phyloP scores from a whole-genome alignment of 2,888 invertebrate genomes.

The Teleiodes luculella region DNA sequence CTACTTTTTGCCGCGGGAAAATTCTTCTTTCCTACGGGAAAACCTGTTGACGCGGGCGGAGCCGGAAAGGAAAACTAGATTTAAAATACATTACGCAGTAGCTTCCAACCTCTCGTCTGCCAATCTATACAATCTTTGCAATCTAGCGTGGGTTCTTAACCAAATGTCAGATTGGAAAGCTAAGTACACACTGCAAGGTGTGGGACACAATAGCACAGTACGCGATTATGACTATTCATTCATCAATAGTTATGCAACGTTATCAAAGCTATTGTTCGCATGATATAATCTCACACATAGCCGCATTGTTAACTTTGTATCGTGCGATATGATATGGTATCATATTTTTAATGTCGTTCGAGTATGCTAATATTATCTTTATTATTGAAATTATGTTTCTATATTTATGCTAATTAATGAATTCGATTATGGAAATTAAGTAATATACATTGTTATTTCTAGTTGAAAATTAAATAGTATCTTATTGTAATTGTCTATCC shows the following conservation, averaged over 20 bases:
- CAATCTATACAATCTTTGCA: background rate
- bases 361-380: background rate
- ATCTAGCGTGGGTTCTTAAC: conserved; percentile 26
- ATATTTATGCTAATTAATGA: too few relatives aligned
- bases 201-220: background rate
- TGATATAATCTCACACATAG: conserved; percentile 16
- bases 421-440: too few relatives aligned
- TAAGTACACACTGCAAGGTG: background rate
- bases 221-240: conserved; percentile 11
- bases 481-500: too few relatives aligned
- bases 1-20: too few relatives aligned
- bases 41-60: too few relatives aligned
- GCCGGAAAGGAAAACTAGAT: too few relatives aligned
- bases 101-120: background rate
- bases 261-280: conserved; percentile 13
- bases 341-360: background rate
- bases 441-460: too few relatives aligned
- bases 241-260: conserved; percentile 17
- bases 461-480: too few relatives aligned
- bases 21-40: too few relatives aligned
- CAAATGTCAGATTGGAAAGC: conserved; percentile 49
- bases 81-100: too few relatives aligned
- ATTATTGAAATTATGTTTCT: background rate
- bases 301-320: background rate
- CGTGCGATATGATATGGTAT: background rate